Evolutionary conservation across 2,797 vertebrate genomes (phyloP).

Genomic region (Halcyon smyrnensis): DNA sequence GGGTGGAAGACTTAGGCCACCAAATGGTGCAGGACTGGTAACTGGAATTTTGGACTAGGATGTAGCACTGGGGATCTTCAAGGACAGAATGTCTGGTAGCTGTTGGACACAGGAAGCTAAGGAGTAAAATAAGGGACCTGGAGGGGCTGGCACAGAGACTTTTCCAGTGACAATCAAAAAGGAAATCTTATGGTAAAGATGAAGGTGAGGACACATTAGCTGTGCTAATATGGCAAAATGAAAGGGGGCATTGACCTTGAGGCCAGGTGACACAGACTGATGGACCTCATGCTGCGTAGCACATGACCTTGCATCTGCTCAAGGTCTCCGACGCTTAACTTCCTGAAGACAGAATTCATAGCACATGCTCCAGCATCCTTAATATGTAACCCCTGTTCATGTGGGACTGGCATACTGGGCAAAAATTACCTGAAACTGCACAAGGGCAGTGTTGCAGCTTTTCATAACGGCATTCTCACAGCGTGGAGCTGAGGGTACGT

Average conservation of each 20-base stretch:
- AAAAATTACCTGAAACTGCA: background rate
- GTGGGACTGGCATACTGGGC: background rate
- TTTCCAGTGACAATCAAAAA: background rate
- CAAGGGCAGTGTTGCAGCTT: background rate
- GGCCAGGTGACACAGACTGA: background rate
- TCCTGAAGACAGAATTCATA: background rate
- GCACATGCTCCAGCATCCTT: background rate
- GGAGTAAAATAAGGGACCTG: background rate
- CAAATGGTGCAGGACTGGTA: background rate
- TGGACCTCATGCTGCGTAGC: background rate
- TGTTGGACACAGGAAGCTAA: background rate
- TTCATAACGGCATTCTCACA: background rate
- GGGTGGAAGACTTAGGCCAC: background rate
- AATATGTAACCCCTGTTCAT: background rate
- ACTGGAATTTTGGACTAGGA: background rate
- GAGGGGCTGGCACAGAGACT: background rate
- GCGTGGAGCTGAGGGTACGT: background rate
- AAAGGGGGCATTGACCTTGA: background rate
- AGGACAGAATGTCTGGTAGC: background rate
- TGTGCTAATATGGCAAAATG: background rate
- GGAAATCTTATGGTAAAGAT: background rate
- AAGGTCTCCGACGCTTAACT: background rate
- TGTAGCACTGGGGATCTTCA: background rate
- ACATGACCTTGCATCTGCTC: background rate
- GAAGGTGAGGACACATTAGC: background rate